Base-by-base conservation (phyloP, 2,113 vertebrate species). In the Castor canadensis region DNA sequence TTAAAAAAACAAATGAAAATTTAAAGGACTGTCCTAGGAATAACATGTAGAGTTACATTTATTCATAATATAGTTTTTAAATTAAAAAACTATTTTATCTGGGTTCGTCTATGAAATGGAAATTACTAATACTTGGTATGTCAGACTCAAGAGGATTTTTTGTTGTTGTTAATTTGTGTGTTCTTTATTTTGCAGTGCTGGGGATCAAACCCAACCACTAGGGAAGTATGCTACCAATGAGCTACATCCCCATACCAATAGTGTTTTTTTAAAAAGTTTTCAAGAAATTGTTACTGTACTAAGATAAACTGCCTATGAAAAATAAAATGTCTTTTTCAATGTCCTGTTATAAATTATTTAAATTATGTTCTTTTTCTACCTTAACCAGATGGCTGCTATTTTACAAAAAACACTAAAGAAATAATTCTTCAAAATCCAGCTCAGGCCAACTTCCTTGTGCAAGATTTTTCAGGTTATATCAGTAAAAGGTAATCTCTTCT, bases 391-490 rank as follows among this genome's bases (percentile, higher is more conserved):
- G 90, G 58, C 5, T 77, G 38, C n/a, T 88, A 5, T 11, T 81
- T 93, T 93, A 76, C 0, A n/a, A 56, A 81, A 72, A 30, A 56
- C 20, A 89, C 26, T 67, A 69, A 83, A 93, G 15, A 22, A 86
- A 73, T 1, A 71, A 86, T 87, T 91, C 38, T 79, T 94, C 56
- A 15, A 96, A 79, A 26, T 54, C 82, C 3, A 45, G 28, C 45
- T 75, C 22, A 92, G 84, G 62, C 35, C 16, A 94, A 95, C 24
- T 62, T 91, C 30, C 4, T 75, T 56, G 28, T 87, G 9, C 71
- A 96, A 88, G 60, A 82, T 19, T 94, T 85, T 91, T 87, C 38
- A 95, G n/a, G 91, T 43, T 72, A 49, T 56, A 40, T 22, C 11
- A 89, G 26, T 52, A 69, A 88, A 91, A 5, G 64, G 20, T 71